Evolutionary conservation across 1,140 invertebrate species (phyloP), one percentile per base, ranked within the genome.

Genomic region (Philaenus spumarius): DNA sequence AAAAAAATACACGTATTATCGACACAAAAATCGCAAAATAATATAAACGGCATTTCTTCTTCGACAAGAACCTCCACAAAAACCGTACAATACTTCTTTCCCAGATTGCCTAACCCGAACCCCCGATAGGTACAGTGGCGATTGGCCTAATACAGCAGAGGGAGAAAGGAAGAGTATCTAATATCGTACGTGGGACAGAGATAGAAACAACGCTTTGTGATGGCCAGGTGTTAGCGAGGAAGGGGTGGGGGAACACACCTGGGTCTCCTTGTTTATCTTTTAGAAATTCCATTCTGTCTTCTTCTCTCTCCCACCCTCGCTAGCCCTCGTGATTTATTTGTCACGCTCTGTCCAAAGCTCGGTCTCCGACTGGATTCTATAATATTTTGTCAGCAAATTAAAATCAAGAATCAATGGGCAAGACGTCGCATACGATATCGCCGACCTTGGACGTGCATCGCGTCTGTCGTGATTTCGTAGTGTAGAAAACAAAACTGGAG

Each of bases 311-410:
- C 17, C 17, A 12, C 15, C 20, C 45, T 47, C 45, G 45, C 23
- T 37, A 14, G n/a, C 24, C 23, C 15, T 14, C 14, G 12, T 53
- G 50, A 53, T 53, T 53, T 53, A 53, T 53, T 22, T 17, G 15
- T 37, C 50, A 53, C 50, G 50, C 11, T 51, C 45, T 5, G 45
- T 47, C 17, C 20, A 5, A 4, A 47, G n/a, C 20, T 23, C 19
- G 12, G 17, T 23, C 42, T 23, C 45, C 45, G 17, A n/a, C 50
- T 11, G 19, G 20, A 30, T 30, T 22, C 15, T 17, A 53, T 39
- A 53, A 53, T 53, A 53, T 53, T 53, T 53, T 53, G 50, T 53
- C 50, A 53, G 50, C 35, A 53, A 53, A 53, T 53, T 53, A 53
- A 53, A 53, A 53, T 17, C 2, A 30, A 30, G 26, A 30, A 4